Percentiles rank a stretch among this genome's conserved stretches.
phyloP scores from a whole-genome alignment of 2,113 vertebrate species.

The Phalacrocorax carbo region DNA sequence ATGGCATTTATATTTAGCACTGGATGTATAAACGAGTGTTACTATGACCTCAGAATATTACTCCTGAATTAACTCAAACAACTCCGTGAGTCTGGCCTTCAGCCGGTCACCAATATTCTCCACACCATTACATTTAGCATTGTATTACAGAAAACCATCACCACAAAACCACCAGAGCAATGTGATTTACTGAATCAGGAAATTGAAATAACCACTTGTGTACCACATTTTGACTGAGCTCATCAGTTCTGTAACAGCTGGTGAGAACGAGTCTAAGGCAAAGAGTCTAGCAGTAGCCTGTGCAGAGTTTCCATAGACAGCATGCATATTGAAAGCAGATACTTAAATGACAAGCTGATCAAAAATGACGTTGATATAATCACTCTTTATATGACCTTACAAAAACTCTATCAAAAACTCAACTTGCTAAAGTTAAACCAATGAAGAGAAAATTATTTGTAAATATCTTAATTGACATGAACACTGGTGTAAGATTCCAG shows the following conservation, averaged over 20 bases:
- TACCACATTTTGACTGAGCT: neutral
- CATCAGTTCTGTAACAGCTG: neutral
- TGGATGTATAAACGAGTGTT: neutral
- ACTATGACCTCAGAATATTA: neutral
- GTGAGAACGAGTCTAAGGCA: neutral
- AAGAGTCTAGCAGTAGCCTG: neutral
- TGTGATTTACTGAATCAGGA: conserved; percentile 42
- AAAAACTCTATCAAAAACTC: neutral
- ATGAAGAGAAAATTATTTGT: neutral
- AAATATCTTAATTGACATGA: neutral
- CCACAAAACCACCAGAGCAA: conserved; percentile 22
- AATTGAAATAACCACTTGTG: conserved; percentile 22
- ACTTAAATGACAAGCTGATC: neutral
- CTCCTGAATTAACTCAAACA: neutral
- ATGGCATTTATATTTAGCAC: neutral
- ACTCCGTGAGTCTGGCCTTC: neutral
- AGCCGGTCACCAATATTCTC: conserved; percentile 11
- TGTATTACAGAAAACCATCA: neutral
- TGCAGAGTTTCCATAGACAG: neutral
- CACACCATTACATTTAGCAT: conserved; percentile 26
- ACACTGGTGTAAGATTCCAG: neutral
- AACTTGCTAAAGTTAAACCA: neutral
- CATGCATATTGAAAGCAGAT: neutral
- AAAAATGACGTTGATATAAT: neutral
- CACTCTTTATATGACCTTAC: accelerated